A percentile compares a stretch with the other conserved stretches of the same genome.
These are phyloP conservation scores for Garra rufa DNA, from an alignment of 2,113 vertebrate genomes.

Conservation along the genomic window DNA sequence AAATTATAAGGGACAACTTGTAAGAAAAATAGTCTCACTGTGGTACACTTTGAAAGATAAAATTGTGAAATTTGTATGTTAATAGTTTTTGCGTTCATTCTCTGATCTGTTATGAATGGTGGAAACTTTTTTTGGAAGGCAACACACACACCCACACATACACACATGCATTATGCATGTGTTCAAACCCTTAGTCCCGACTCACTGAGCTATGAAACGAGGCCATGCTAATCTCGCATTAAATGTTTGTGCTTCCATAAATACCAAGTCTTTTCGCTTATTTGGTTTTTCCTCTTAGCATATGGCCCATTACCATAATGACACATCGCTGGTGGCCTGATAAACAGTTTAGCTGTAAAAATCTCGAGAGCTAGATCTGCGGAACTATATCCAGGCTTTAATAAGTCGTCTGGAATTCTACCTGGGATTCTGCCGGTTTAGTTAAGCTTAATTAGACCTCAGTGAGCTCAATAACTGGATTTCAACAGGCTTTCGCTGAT, in stretches of 20 bases:
- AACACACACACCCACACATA: constrained; percentile 44
- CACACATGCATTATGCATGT: constrained; percentile 62
- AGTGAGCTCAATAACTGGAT: constrained; percentile 12
- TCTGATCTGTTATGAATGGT: constrained; percentile 37
- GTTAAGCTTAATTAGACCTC: constrained; percentile 36
- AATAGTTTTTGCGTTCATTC: constrained; percentile 34
- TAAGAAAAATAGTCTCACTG: no score
- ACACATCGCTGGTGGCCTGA: constrained; percentile 53
- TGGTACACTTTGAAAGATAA: not conserved
- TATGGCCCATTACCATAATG: constrained; percentile 71
- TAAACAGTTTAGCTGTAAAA: constrained; percentile 50
- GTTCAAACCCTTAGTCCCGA: constrained; percentile 65
- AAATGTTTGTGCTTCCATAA: constrained; percentile 71
- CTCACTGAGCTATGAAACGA: constrained; percentile 75
- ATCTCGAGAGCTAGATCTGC: not conserved
- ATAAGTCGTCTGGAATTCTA: constrained; percentile 18
- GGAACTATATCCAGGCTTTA: constrained; percentile 5
- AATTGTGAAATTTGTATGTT: constrained; percentile 1
- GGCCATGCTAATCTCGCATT: constrained; percentile 74
- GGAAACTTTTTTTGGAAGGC: constrained; percentile 2
- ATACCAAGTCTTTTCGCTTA: constrained; percentile 62
- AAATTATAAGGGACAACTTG: not conserved
- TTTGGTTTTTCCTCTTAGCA: constrained; percentile 67
- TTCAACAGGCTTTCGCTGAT: not conserved
- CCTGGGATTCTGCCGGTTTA: constrained; percentile 34